Evolutionary conservation across 1,140 invertebrate species (phyloP).

Genomic region (Aphelenchoides besseyi): DNA sequence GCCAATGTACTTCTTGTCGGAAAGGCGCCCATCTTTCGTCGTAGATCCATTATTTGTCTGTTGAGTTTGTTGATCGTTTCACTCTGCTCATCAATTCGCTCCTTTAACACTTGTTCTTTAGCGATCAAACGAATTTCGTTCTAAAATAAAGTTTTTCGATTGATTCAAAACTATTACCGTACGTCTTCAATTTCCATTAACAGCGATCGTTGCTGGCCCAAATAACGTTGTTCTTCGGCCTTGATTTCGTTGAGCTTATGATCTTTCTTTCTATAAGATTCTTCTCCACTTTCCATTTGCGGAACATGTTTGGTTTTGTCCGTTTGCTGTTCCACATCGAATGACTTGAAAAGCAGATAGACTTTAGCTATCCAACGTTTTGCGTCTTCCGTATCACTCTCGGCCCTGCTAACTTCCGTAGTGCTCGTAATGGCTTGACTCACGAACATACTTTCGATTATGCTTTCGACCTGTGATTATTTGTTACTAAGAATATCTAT

Average conservation of each 20-base stretch:
- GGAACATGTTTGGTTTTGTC: conserved; percentile 16
- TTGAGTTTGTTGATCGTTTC: conserved; percentile 8
- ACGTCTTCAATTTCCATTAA: conserved; percentile 24
- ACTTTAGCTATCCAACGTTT: conserved; percentile 16
- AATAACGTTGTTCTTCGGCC: conserved; percentile 10
- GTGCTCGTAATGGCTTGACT: neutral
- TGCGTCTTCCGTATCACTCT: neutral
- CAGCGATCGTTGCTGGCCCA: conserved; percentile 12
- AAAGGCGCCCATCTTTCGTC: neutral
- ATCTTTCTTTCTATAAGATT: neutral
- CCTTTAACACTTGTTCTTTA: conserved; percentile 11
- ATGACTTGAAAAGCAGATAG: conserved; percentile 19
- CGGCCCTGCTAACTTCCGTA: conserved; percentile 2
- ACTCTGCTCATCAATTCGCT: neutral
- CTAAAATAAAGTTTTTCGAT: conserved; percentile 14
- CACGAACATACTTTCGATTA: conserved; percentile 13
- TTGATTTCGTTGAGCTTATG: conserved; percentile 14
- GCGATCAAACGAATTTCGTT: conserved; percentile 19
- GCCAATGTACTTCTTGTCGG: neutral
- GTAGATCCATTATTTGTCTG: conserved; percentile 2
- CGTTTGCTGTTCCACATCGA: neutral
- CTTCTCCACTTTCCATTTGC: neutral
- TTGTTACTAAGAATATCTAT: neutral
- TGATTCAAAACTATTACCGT: neutral
- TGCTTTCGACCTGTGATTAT: neutral